Conservation (phyloP, 2,888 invertebrate species). For the Drosophila borealis region DNA sequence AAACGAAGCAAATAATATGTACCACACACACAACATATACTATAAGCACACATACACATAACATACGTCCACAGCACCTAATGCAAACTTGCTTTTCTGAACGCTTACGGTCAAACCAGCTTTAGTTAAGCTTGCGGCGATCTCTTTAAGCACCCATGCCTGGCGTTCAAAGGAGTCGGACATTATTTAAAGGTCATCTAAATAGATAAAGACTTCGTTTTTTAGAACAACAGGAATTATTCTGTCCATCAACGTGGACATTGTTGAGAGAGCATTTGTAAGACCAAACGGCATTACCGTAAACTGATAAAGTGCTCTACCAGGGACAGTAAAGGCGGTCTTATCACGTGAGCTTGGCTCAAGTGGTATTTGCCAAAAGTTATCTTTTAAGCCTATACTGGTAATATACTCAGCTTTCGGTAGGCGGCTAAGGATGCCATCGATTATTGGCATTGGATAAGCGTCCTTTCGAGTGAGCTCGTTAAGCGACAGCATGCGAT, state of each 20-base stretch:
- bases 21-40: no score
- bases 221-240: not conserved
- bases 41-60: no score
- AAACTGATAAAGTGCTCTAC: not conserved
- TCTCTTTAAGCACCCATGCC: not conserved
- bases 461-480: not conserved
- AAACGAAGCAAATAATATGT: no score
- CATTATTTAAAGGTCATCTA: constrained; percentile 8
- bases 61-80: no score
- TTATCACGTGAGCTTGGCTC: not conserved
- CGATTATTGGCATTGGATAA: not conserved
- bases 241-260: not conserved
- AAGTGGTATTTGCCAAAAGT: constrained; percentile 1
- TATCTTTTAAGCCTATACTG: constrained; percentile 3
- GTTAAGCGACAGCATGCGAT: not conserved
- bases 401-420: constrained; percentile 1
- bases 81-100: constrained; percentile 8
- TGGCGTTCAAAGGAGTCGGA: constrained; percentile 6
- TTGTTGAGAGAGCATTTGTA: not conserved
- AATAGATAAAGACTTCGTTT: constrained; percentile 6
- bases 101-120: constrained; percentile 3
- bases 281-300: not conserved
- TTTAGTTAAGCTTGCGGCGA: not conserved
- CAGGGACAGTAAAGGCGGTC: not conserved
- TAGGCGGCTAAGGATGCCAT: not conserved